Evolutionary conservation across 2,797 vertebrate species (phyloP).

Genomic region (Lepilemur septentrionalis): DNA sequence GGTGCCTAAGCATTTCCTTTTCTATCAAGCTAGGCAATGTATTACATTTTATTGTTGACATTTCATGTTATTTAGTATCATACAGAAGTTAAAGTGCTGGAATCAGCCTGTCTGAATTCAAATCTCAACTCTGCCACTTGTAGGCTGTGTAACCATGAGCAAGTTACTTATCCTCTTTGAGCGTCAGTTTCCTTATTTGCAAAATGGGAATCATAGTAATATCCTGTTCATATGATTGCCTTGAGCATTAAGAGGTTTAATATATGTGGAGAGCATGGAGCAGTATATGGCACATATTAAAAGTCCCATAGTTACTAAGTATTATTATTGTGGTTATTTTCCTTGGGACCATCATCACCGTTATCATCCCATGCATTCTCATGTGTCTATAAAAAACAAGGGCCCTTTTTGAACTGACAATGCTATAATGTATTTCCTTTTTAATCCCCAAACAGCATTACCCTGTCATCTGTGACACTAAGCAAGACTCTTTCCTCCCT

Average conservation of each 20-base stretch:
- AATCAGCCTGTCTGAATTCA: background rate
- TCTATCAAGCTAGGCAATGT: background rate
- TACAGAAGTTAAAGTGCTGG: background rate
- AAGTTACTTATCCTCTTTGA: background rate
- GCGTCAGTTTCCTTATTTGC: background rate
- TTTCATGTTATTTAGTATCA: background rate
- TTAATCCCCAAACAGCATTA: constrained; percentile 50
- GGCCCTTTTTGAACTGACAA: background rate
- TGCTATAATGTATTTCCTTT: constrained; percentile 59
- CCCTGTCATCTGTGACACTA: constrained; percentile 51
- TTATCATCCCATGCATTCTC: background rate
- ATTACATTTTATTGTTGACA: background rate
- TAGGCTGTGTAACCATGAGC: background rate
- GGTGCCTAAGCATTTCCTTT: background rate
- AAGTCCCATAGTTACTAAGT: background rate
- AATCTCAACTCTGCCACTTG: background rate
- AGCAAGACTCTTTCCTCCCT: constrained; percentile 36
- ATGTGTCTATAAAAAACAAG: background rate
- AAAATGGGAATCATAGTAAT: background rate
- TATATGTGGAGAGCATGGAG: background rate
- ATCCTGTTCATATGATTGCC: background rate
- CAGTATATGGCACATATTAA: background rate
- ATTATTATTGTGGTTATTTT: background rate
- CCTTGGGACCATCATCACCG: background rate
- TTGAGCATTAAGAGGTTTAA: background rate